Evolutionary conservation across 2,113 vertebrate species (phyloP).

Genomic region (Planiliza haematocheilus): DNA sequence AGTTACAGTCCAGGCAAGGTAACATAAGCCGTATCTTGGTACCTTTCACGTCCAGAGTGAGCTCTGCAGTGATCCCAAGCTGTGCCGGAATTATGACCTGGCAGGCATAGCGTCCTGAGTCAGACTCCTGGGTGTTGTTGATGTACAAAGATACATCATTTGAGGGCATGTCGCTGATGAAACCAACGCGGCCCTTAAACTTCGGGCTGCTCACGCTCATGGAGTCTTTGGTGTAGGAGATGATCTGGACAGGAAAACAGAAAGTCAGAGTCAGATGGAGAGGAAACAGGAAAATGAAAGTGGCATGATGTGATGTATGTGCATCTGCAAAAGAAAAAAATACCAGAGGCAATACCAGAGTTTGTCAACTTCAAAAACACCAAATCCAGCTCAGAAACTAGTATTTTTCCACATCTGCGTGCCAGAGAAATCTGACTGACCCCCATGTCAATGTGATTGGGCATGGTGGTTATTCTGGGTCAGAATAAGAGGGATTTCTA

Average conservation of each 20-base stretch:
- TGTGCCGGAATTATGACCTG: conserved; percentile 72
- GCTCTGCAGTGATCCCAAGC: neutral
- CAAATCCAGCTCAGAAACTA: neutral
- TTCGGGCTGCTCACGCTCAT: conserved; percentile 35
- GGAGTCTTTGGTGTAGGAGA: conserved; percentile 74
- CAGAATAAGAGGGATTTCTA: conserved; percentile 22
- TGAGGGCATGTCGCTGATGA: conserved; percentile 71
- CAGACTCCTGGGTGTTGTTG: conserved; percentile 83
- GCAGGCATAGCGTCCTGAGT: conserved; percentile 88
- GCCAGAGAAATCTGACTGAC: neutral
- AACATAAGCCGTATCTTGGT: conserved; percentile 4
- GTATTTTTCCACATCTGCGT: neutral
- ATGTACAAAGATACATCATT: conserved; percentile 86
- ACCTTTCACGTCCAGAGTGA: conserved; percentile 87
- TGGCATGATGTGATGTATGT: neutral
- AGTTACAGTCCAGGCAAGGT: neutral
- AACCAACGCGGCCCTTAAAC: conserved; percentile 77
- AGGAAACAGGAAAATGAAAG: neutral
- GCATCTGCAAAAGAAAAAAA: too few species aligned
- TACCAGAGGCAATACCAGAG: too few species aligned
- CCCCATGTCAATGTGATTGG: neutral
- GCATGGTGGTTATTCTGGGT: neutral
- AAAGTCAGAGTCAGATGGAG: neutral
- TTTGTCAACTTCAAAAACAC: too few species aligned
- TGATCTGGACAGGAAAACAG: conserved; percentile 76